A percentile compares a stretch with the other conserved stretches of the same genome.
Evolutionary conservation across 2,113 vertebrate species (phyloP).

Genomic region (Leuciscus idus): DNA sequence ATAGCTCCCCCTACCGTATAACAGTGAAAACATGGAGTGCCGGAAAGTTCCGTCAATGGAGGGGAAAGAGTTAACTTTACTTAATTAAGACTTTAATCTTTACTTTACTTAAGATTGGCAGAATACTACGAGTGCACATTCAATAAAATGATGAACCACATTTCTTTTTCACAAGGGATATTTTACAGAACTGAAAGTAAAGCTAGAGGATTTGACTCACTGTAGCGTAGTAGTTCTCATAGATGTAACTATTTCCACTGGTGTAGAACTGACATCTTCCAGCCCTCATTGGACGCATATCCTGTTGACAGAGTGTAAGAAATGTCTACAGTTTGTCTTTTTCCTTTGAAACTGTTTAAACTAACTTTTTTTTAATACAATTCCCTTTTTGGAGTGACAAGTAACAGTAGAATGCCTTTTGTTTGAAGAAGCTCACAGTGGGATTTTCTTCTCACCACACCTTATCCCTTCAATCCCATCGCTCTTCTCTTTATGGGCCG

Average conservation of each 20-base stretch:
- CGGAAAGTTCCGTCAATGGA: no score
- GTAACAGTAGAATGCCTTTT: not conserved
- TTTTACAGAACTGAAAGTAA: not conserved
- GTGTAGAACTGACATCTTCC: conserved; percentile 75
- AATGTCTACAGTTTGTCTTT: not conserved
- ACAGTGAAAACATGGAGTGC: no score
- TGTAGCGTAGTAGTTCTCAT: conserved; percentile 71
- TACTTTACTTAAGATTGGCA: no score
- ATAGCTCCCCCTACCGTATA: no score
- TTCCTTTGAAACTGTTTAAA: not conserved
- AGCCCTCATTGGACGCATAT: conserved; percentile 72
- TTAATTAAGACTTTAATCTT: no score
- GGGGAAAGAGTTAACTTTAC: no score
- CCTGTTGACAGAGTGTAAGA: conserved; percentile 60
- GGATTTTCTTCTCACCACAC: not conserved
- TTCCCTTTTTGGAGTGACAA: not conserved
- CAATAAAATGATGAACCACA: no score
- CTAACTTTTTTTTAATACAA: not conserved
- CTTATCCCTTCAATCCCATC: not conserved
- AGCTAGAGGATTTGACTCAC: conserved; percentile 58
- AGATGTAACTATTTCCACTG: conserved; percentile 71
- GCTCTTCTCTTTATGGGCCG: not conserved
- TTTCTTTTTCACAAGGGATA: not conserved
- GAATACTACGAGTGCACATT: no score
- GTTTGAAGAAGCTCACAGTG: not conserved